A percentile compares a stretch with the other conserved stretches of the same genome.
Conservation (phyloP, 2,113 vertebrate genomes). For the Recurvirostra avosetta region DNA sequence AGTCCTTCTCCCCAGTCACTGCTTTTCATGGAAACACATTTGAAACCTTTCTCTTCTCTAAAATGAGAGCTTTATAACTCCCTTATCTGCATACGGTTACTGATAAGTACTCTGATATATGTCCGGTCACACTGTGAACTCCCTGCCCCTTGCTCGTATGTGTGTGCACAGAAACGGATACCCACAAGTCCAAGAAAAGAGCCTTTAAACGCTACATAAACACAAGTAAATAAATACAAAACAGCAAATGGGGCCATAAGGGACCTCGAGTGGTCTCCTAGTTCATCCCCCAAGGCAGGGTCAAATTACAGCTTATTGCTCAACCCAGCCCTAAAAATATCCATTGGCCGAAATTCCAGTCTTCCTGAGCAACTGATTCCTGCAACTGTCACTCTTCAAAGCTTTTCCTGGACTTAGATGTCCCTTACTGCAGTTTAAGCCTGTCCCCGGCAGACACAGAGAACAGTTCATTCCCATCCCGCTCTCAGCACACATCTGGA, state of each 20-base stretch:
- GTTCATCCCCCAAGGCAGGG: not conserved
- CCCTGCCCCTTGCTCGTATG: not conserved
- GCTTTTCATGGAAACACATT: not conserved
- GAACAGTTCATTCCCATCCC: not conserved
- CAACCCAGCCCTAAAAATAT: constrained; percentile 17
- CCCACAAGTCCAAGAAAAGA: not conserved
- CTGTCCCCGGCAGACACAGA: not conserved
- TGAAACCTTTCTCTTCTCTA: not conserved
- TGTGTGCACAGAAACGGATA: not conserved
- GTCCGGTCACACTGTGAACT: not conserved
- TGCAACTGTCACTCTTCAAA: not conserved
- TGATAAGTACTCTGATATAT: constrained; percentile 17
- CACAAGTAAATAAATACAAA: not conserved
- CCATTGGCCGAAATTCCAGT: not conserved
- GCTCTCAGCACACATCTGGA: not conserved
- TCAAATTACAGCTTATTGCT: constrained; percentile 11
- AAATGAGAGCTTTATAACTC: not conserved
- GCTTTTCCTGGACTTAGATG: not conserved
- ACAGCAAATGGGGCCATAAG: not conserved
- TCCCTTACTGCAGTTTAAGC: not conserved
- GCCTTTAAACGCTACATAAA: not conserved
- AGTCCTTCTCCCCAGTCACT: not conserved
- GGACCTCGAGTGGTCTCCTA: not conserved
- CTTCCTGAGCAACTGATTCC: not conserved
- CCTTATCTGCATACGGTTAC: not conserved